Conservation (phyloP, 2,888 invertebrate genomes). For the Erebia palarica region DNA sequence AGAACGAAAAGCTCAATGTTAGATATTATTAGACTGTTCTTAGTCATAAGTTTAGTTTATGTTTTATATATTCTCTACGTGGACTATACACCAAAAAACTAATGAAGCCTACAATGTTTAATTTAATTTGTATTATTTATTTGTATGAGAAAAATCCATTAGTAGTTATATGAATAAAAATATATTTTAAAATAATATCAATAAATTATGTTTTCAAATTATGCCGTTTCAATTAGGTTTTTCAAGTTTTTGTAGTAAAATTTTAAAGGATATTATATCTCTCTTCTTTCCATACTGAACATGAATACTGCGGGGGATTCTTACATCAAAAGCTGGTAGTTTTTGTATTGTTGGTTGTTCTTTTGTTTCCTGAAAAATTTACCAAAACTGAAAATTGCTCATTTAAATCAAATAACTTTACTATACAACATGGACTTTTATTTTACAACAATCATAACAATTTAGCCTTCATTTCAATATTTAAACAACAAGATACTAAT, state of each 20-base stretch:
- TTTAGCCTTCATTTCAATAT: background rate
- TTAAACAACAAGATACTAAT: background rate
- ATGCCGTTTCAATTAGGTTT: constrained; percentile 14
- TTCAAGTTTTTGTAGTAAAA: constrained; percentile 54
- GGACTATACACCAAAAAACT: constrained; percentile 66
- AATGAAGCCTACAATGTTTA: constrained; percentile 28
- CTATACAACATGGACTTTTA: background rate
- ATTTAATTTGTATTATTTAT: constrained; percentile 32
- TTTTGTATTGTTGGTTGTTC: constrained; percentile 32
- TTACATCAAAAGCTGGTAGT: constrained; percentile 51
- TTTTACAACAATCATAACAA: constrained; percentile 1
- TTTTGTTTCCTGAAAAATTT: constrained; percentile 41
- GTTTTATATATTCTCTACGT: constrained; percentile 73
- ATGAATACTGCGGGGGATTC: constrained; percentile 57
- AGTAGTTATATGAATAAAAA: constrained; percentile 23
- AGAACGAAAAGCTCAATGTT: constrained; percentile 76
- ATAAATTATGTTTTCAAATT: constrained; percentile 25
- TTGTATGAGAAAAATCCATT: constrained; percentile 17
- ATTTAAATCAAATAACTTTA: background rate
- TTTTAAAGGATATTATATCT: constrained; percentile 56
- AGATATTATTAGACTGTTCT: constrained; percentile 78
- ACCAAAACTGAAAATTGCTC: constrained; percentile 13
- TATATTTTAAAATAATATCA: constrained; percentile 13
- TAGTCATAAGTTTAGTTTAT: constrained; percentile 66
- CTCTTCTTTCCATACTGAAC: constrained; percentile 54